Percentiles rank a stretch among this genome's conserved stretches.
Conservation (phyloP, 2,113 vertebrate genomes). For the Cebidichthys violaceus region DNA sequence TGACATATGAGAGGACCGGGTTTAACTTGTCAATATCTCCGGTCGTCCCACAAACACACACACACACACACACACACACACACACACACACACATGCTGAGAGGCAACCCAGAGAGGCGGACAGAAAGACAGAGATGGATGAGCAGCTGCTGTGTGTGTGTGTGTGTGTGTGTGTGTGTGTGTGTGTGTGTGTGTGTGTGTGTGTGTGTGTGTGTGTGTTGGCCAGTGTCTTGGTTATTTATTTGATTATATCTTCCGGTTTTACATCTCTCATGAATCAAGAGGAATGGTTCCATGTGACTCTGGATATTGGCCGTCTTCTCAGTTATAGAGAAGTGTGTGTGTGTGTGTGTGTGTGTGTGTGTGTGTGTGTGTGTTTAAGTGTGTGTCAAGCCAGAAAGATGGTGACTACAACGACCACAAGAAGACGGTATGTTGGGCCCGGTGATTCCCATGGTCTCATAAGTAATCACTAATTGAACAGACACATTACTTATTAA, state of each 20-base stretch:
- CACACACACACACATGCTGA: constrained; percentile 53
- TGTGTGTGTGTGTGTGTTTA: constrained; percentile 10
- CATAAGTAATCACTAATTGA: constrained; percentile 75
- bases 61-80: constrained; percentile 9
- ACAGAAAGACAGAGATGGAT: constrained; percentile 65
- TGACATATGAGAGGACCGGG: constrained; percentile 69
- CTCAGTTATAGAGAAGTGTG: background rate
- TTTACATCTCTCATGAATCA: constrained; percentile 75
- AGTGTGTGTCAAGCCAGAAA: constrained; percentile 10
- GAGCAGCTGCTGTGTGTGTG: constrained; percentile 40
- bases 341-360: background rate
- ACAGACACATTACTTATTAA: constrained; percentile 75
- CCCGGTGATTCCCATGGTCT: constrained; percentile 41
- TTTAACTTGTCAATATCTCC: constrained; percentile 63
- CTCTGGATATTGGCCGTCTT: constrained; percentile 38
- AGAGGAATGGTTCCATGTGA: constrained; percentile 27
- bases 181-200: constrained; percentile 20
- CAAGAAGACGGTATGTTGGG: constrained; percentile 41
- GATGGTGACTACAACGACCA: constrained; percentile 19
- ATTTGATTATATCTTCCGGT: constrained; percentile 74
- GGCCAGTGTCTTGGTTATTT: constrained; percentile 65
- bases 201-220: background rate
- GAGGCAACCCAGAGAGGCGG: constrained; percentile 44
- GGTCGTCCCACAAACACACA: constrained; percentile 31
- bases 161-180: constrained; percentile 7